Evolutionary conservation across 2,888 invertebrate genomes (phyloP).

Genomic region (Hydroisotoma schaefferi): DNA sequence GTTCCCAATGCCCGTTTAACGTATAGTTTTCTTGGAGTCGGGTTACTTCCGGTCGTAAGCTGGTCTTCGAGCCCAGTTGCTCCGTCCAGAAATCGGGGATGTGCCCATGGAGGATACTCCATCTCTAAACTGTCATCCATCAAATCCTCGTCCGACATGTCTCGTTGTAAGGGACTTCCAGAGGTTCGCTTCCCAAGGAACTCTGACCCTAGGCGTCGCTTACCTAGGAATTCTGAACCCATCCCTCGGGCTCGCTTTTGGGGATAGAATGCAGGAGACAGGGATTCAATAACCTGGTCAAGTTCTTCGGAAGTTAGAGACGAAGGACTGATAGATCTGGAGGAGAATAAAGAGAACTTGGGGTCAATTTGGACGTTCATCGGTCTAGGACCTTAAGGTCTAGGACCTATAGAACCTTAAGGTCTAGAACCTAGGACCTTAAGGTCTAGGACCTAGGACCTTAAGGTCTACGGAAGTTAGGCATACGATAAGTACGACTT

Average conservation of each 20-base stretch:
- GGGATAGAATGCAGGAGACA: not conserved
- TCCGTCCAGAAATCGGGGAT: not conserved
- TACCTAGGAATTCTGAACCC: conserved; percentile 46
- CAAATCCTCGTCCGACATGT: not conserved
- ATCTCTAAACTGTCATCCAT: too few species aligned
- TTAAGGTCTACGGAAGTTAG: too few species aligned
- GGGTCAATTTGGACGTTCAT: too few species aligned
- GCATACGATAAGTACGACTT: too few species aligned
- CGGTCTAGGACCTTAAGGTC: too few species aligned
- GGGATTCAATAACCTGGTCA: not conserved
- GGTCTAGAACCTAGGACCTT: too few species aligned
- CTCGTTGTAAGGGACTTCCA: not conserved
- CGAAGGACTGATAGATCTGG: too few species aligned
- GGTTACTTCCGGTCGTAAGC: not conserved
- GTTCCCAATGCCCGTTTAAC: conserved; percentile 40
- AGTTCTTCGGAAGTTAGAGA: too few species aligned
- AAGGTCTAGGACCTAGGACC: too few species aligned
- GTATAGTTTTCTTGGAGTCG: not conserved
- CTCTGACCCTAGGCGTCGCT: conserved; percentile 40
- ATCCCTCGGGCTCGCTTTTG: conserved; percentile 17
- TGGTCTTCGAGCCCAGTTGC: not conserved
- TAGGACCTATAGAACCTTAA: too few species aligned
- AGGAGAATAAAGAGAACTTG: too few species aligned
- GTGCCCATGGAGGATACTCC: not conserved
- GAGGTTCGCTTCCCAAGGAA: conserved; percentile 33